Base-by-base conservation (phyloP, 35 echinoderm and acorn worm species). In the Acanthaster planci region DNA sequence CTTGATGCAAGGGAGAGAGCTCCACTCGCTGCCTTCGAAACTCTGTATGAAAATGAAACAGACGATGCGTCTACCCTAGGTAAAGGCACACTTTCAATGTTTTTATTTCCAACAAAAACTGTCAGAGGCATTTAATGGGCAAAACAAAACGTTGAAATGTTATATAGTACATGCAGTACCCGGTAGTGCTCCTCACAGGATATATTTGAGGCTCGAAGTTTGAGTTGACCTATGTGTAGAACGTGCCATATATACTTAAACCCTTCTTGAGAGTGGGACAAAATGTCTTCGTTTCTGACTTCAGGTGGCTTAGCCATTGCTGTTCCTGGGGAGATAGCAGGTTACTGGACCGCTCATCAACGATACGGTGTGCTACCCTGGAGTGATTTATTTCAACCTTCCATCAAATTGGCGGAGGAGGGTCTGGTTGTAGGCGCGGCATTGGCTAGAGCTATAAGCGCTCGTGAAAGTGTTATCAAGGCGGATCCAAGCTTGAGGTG, bases 251-350 rank as follows among this genome's bases (percentile, higher is more conserved):
- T 47, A 4, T 12, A 47, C 42, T 4, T 12, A 47, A 47, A 47
- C 12, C 12, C 42, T 47, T 12, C 12, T 12, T 47, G 42, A 47
- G 4, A 47, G 4, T 12, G 42, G 4, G 4, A 47, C 4, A 6
- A 6, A 47, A 6, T 47, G 4, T 12, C 42, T 47, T 47, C n/a
- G n/a, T 47, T 47, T 47, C 42, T 12, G 12, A 47, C 42, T 47
- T 6, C 42, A 97, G 94, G 94, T 83, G 94, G 94, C 30, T 82
- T 97, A 51, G 81, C 90, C 51, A 82, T 97, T 40, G 94, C 52
- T 40, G 94, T 97, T 52, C 94, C 94, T 4, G 94, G 42, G 94
- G 38, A 97, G 72, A 60, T 97, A 27, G 78, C 52, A 15, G 94
- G 86, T 8, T 86, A 89, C 55, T 97, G 94, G 94, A 60, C 77